Base-by-base conservation (phyloP, 2,797 vertebrate genomes). In the Cossypha niveicapilla region DNA sequence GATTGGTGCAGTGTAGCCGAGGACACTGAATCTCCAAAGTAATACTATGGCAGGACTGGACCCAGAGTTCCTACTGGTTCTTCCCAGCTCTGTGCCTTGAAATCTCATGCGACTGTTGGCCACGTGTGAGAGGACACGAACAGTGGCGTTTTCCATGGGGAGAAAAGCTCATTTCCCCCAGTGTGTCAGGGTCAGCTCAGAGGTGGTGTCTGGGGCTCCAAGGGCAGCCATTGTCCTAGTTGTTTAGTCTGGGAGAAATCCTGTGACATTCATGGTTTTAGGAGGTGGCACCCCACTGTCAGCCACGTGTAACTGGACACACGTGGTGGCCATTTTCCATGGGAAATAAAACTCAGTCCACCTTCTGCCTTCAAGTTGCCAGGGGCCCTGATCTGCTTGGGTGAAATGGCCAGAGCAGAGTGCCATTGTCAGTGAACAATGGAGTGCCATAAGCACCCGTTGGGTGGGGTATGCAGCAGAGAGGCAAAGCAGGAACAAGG, bases 111-210 rank as follows among this genome's bases (percentile, higher is more conserved):
- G 4, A 13, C 18, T 13, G 3, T 37, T 5, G 1, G 41, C 41
- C 41, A n/a, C 32, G 7, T 25, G 22, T 0, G 1, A 11, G 22
- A 25, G 75, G 41, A 17, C 1, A 3, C 1, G 0, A 54, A 35
- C 1, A 1, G 32, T 25, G 50, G 17, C 39, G 2, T 47, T 66
- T 54, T 37, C 41, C 32, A n/a, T n/a, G 32, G 41, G 28, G 32
- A 27, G 18, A n/a, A 37, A 42, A 34, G 24, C 18, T 34, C 24
- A 17, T 71, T 44, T 44, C 4, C 17, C 32, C 50, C 50, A 65
- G 32, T 21, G 50, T 37, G 17, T 45, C 50, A 13, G 50, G 39
- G 27, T 27, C 41, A 56, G 41, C 17, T 56, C 61, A 37, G 61
- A 45, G 32, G 32, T 21, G 32, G 17, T 6, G 9, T 54, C 9